Conservation (phyloP, 2,888 invertebrate genomes). For the Nomada flava region DNA sequence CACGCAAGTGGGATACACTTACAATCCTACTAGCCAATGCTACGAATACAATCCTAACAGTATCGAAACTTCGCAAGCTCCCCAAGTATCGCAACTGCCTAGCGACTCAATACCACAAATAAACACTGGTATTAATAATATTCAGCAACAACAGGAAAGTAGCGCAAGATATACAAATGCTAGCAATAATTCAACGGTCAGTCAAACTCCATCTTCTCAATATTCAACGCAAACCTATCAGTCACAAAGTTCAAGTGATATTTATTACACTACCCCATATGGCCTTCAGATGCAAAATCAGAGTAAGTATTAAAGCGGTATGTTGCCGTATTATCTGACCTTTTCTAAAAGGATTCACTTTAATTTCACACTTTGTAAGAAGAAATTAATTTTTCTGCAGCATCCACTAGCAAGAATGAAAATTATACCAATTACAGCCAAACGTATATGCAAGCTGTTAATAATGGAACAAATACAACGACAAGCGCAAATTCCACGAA, state of each 20-base stretch:
- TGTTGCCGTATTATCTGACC: neutral
- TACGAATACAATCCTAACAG: conserved; percentile 88
- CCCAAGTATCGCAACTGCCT: conserved; percentile 44
- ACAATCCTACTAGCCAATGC: conserved; percentile 82
- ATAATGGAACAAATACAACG: conserved; percentile 70
- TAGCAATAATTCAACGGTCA: conserved; percentile 74
- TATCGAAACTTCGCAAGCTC: conserved; percentile 75
- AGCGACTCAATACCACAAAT: conserved; percentile 5
- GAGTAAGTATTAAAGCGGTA: conserved; percentile 55
- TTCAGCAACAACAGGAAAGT: conserved; percentile 60
- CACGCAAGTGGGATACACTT: conserved; percentile 88
- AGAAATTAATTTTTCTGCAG: conserved; percentile 15
- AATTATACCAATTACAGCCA: conserved; percentile 70
- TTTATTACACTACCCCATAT: conserved; percentile 75
- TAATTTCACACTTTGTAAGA: neutral
- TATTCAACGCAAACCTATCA: conserved; percentile 71
- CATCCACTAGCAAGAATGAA: conserved; percentile 50
- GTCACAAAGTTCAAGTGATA: conserved; percentile 54
- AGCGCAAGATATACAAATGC: conserved; percentile 79
- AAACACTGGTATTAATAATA: conserved; percentile 2
- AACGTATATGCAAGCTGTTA: conserved; percentile 81
- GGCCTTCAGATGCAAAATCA: conserved; percentile 73
- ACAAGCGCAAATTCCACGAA: conserved; percentile 70
- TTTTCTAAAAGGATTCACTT: neutral
- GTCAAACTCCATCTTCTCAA: conserved; percentile 78